phyloP scores from a whole-genome alignment of 2,888 invertebrate species.

The Esperia sulphurella region DNA sequence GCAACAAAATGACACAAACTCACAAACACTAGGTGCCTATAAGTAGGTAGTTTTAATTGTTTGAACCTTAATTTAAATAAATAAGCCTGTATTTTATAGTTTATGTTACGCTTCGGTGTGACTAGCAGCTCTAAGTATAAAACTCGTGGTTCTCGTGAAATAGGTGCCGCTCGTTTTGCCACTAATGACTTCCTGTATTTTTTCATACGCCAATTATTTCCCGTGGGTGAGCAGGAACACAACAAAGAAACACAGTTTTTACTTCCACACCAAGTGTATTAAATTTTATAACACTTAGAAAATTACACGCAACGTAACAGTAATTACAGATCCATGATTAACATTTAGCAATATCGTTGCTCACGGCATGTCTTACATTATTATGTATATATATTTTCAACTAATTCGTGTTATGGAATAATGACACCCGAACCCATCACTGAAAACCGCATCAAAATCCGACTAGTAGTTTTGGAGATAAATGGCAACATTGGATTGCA shows the following conservation, averaged over 20 bases:
- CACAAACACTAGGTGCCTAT: too few species aligned
- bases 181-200: constrained; percentile 77
- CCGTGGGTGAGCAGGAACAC: constrained; percentile 63
- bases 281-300: constrained; percentile 25
- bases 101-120: constrained; percentile 40
- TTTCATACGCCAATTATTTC: constrained; percentile 72
- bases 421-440: too few species aligned
- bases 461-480: too few species aligned
- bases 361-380: background rate
- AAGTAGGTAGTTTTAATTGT: too few species aligned
- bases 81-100: too few species aligned
- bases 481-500: too few species aligned
- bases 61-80: too few species aligned
- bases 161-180: constrained; percentile 65
- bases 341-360: background rate
- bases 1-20: too few species aligned
- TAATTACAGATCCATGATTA: constrained; percentile 2
- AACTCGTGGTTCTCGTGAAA: constrained; percentile 52
- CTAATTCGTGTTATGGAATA: too few species aligned
- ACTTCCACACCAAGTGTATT: constrained; percentile 35
- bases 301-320: constrained; percentile 4
- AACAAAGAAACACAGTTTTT: constrained; percentile 28
- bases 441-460: too few species aligned
- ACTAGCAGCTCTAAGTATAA: constrained; percentile 19
- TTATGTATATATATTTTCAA: too few species aligned